Percentiles rank a stretch among this genome's conserved stretches.
Conservation (phyloP, 2,113 vertebrate genomes). For the Cercocebus atys region DNA sequence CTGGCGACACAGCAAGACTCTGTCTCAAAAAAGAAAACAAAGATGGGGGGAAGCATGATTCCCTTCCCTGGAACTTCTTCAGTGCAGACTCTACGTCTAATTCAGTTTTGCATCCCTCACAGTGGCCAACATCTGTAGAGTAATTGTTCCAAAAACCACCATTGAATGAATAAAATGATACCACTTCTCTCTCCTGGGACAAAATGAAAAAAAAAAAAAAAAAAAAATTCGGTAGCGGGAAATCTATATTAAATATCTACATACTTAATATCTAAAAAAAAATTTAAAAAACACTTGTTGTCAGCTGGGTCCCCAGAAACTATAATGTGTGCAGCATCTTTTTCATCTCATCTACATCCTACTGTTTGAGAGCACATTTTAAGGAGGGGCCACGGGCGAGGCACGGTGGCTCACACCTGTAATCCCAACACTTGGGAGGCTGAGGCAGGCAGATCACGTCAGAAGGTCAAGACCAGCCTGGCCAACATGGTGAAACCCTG, state of each 20-base stretch:
- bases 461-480: too few relatives aligned
- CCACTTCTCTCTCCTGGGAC: background rate
- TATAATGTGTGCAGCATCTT: background rate
- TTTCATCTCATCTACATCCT: background rate
- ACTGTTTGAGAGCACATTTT: background rate
- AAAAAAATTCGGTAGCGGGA: too few relatives aligned
- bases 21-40: too few relatives aligned
- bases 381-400: background rate
- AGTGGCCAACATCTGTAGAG: background rate
- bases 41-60: too few relatives aligned
- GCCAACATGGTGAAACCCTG: too few relatives aligned
- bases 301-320: background rate
- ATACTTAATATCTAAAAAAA: too few relatives aligned
- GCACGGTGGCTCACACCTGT: too few relatives aligned
- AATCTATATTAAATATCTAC: too few relatives aligned
- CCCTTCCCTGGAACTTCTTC: background rate
- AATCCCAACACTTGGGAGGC: too few relatives aligned
- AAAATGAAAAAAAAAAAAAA: background rate
- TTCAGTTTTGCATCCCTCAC: background rate
- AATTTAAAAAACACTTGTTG: background rate
- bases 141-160: slow-evolving; percentile 7
- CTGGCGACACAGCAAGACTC: too few relatives aligned
- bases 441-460: too few relatives aligned
- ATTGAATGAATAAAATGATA: background rate
- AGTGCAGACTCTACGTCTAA: background rate